phyloP scores from a whole-genome alignment of 1,140 invertebrate genomes.

The Bombus waltoni region DNA sequence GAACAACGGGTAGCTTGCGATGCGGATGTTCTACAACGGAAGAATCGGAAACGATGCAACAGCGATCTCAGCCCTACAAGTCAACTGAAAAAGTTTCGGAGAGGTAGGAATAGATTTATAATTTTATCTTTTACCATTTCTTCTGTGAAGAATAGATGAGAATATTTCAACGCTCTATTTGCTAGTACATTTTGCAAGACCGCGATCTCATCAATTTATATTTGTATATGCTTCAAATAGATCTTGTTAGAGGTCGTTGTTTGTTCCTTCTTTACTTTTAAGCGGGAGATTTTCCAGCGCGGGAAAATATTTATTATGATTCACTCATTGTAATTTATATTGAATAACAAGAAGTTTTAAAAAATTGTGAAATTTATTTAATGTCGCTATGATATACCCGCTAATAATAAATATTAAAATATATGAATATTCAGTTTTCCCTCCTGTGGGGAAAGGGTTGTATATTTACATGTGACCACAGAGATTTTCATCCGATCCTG shows the following conservation, averaged over 20 bases:
- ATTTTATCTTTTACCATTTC: not conserved
- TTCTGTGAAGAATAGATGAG: not conserved
- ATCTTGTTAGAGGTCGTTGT: slow-evolving; percentile 55
- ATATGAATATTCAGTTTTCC: slow-evolving; percentile 33
- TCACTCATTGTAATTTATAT: not conserved
- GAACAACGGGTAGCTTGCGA: slow-evolving; percentile 26
- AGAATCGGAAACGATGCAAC: slow-evolving; percentile 70
- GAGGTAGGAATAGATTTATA: slow-evolving; percentile 67
- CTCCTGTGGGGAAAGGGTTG: slow-evolving; percentile 30
- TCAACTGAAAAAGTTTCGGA: slow-evolving; percentile 64
- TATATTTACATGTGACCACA: slow-evolving; percentile 59
- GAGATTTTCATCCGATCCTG: slow-evolving; percentile 57
- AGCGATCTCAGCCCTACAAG: slow-evolving; percentile 39
- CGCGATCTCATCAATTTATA: slow-evolving; percentile 31
- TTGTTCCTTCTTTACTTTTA: not conserved
- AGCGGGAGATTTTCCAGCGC: slow-evolving; percentile 38
- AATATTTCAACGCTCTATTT: not conserved
- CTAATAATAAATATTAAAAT: slow-evolving; percentile 29
- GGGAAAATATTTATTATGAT: not conserved
- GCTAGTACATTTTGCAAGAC: not conserved
- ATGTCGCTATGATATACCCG: not conserved
- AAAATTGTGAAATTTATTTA: not conserved
- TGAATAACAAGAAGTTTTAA: not conserved
- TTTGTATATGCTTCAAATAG: slow-evolving; percentile 49
- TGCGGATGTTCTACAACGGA: slow-evolving; percentile 33